Conservation (phyloP, 2,113 vertebrate species). For the Sceloporus tristichus region DNA sequence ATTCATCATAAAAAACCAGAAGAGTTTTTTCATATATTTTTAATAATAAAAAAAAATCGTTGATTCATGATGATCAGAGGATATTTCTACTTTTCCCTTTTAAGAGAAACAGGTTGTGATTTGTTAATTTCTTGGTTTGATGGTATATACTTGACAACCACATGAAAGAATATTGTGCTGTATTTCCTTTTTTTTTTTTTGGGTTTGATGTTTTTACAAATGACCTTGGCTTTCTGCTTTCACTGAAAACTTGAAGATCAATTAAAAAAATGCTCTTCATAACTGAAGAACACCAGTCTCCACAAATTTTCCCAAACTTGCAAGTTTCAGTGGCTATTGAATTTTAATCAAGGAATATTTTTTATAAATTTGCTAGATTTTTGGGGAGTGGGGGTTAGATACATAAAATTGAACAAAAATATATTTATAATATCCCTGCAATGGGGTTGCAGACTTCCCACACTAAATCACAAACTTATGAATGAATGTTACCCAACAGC, state of each 20-base stretch:
- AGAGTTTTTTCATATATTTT: background rate
- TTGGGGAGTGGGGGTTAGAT: background rate
- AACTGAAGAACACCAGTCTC: background rate
- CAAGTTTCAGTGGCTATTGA: background rate
- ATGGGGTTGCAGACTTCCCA: too few species aligned
- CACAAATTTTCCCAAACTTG: background rate
- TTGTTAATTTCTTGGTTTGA: background rate
- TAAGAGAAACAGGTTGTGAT: background rate
- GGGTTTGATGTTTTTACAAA: slow-evolving; percentile 13
- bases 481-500: too few species aligned
- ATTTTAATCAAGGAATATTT: background rate
- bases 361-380: background rate
- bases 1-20: background rate
- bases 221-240: slow-evolving; percentile 16
- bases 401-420: background rate
- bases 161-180: background rate
- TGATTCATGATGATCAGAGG: background rate
- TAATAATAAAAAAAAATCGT: background rate
- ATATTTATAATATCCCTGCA: too few species aligned
- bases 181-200: slow-evolving; percentile 18
- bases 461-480: too few species aligned
- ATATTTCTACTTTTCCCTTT: background rate
- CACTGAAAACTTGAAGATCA: background rate
- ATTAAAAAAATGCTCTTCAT: background rate
- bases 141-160: background rate